Evolutionary conservation across 2,113 vertebrate species (phyloP), one percentile per base, ranked within the genome.

Genomic region (Cottus gobio): DNA sequence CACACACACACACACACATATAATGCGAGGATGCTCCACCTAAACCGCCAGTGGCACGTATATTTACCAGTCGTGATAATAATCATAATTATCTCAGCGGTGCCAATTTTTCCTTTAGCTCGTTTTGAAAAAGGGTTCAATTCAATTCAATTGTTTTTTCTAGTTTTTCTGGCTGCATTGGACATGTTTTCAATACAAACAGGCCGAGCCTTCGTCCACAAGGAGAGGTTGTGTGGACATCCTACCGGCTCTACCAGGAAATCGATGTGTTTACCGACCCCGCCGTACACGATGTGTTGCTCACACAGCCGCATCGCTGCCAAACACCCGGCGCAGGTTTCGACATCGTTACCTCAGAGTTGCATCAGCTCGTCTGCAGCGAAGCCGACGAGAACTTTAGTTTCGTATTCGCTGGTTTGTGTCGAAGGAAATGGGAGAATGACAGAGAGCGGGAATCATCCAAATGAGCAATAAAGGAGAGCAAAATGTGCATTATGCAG

Each of bases 391-490:
- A 73, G 5, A 44, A 20, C 12, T 10, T 48, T 52, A 12, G 15
- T 44, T 15, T 42, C 31, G 5, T 11, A 31, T 68, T 37, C 77
- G 66, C 36, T 57, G 57, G 26, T 18, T 58, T 34, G 18, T 54
- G 60, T 26, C n/a, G 42, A 71, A 54, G 61, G 7, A 50, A 50
- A 65, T 20, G 22, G 68, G 13, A 44, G 30, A n/a, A 31, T 56
- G 18, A 48, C 13, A 56, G 44, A 52, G 8, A 73, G 57, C 8
- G 30, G 22, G 54, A 69, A 44, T 61, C 18, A 72, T 66, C 42
- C 50, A 66, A 52, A 77, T 61, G 62, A 72, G 58, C 42, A 76
- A 65, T 57, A 78, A 64, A 68, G 8, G 12, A 57, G 57, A 50
- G 34, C 4, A 26, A 60, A 26, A 15, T 44, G 37, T 58, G 30